These are phyloP conservation scores for Pygmarrhopalites habei DNA, from an alignment of 1,140 invertebrate species.

Conservation along the genomic window DNA sequence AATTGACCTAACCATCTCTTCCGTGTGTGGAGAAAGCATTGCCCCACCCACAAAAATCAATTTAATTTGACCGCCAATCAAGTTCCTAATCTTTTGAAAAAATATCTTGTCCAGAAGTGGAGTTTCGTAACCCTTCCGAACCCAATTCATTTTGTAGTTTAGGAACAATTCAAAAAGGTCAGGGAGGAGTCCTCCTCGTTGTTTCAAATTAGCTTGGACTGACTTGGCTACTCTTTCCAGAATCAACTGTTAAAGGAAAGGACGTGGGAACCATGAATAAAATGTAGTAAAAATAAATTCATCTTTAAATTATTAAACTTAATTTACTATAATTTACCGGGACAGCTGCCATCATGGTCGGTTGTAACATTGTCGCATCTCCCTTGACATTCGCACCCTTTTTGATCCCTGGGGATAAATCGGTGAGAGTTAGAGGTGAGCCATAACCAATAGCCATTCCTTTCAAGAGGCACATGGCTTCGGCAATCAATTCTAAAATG, in stretches of 20 bases:
- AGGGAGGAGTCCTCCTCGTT: slow-evolving; percentile 62
- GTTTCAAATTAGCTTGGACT: slow-evolving; percentile 81
- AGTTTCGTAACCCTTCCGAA: slow-evolving; percentile 70
- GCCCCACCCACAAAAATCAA: slow-evolving; percentile 87
- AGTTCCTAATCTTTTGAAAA: slow-evolving; percentile 66
- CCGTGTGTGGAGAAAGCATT: slow-evolving; percentile 86
- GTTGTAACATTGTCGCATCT: slow-evolving; percentile 83
- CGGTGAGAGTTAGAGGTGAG: slow-evolving; percentile 87
- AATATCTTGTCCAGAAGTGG: slow-evolving; percentile 72
- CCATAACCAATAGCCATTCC: slow-evolving; percentile 93
- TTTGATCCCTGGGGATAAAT: slow-evolving; percentile 91
- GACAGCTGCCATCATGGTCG: slow-evolving; percentile 89
- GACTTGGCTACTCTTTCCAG: slow-evolving; percentile 91
- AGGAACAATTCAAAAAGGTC: slow-evolving; percentile 85
- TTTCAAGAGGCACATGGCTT: slow-evolving; percentile 29
- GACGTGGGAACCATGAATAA: no score
- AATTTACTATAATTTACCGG: slow-evolving; percentile 54
- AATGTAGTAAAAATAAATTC: no score
- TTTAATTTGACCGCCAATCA: slow-evolving; percentile 79
- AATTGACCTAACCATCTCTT: slow-evolving; percentile 86
- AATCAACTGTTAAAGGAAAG: slow-evolving; percentile 76
- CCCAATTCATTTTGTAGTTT: slow-evolving; percentile 81
- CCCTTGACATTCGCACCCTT: no score
- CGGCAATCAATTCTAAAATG: slow-evolving; percentile 75
- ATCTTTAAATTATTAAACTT: background rate